phyloP scores from a whole-genome alignment of 2,797 vertebrate species.

The Antennarius maculatus region DNA sequence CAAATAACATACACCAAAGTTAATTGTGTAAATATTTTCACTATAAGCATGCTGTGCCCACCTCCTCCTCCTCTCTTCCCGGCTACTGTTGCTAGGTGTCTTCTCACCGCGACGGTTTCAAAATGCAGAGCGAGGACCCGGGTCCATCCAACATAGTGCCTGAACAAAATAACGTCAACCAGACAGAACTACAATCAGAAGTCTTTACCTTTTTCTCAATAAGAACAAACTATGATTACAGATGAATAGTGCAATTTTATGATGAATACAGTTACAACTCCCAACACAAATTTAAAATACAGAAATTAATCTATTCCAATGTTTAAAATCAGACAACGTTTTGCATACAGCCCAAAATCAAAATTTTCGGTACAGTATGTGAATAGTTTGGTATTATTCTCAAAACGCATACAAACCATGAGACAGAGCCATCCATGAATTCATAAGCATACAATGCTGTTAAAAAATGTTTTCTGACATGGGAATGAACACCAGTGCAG shows the following conservation, averaged over 20 bases:
- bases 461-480: constrained; percentile 9
- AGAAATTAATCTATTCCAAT: constrained; percentile 60
- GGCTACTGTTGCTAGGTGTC: constrained; percentile 63
- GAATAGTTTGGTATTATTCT: constrained; percentile 37
- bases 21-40: background rate
- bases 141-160: constrained; percentile 50
- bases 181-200: background rate
- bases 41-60: constrained; percentile 46
- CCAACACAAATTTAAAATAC: constrained; percentile 64
- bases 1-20: background rate
- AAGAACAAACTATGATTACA: constrained; percentile 8
- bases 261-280: constrained; percentile 73
- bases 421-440: constrained; percentile 62
- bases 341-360: constrained; percentile 39
- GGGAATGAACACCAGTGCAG: constrained; percentile 41
- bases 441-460: constrained; percentile 37
- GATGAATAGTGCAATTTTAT: constrained; percentile 78
- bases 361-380: constrained; percentile 41
- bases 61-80: constrained; percentile 63
- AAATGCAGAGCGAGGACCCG: constrained; percentile 72
- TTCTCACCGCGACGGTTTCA: constrained; percentile 79
- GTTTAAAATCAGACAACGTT: constrained; percentile 17
- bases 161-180: constrained; percentile 40
- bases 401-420: constrained; percentile 35
- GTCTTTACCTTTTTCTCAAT: constrained; percentile 6